Evolutionary conservation across 2,797 vertebrate genomes (phyloP).

Genomic region (Octomys mimax): DNA sequence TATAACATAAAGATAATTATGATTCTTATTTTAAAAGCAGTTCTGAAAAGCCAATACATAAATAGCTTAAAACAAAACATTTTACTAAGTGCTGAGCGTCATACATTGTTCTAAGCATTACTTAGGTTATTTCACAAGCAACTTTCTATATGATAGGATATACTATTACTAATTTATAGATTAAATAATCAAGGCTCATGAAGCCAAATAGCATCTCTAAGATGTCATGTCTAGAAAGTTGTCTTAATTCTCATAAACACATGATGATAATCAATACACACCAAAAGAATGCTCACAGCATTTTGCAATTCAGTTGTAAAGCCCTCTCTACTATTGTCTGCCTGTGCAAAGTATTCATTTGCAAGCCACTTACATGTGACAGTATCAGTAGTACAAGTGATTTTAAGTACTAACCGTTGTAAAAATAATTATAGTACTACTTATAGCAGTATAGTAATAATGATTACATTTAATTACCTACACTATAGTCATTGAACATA

Average conservation of each 20-base stretch:
- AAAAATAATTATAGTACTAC: not conserved
- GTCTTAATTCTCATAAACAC: not conserved
- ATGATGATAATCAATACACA: not conserved
- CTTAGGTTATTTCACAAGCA: constrained; percentile 24
- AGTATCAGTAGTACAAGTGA: not conserved
- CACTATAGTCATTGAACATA: not conserved
- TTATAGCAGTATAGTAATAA: not conserved
- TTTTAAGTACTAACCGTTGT: not conserved
- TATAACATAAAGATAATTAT: not conserved
- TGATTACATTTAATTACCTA: not conserved
- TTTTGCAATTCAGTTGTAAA: constrained; percentile 37
- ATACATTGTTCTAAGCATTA: not conserved
- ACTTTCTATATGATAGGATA: not conserved
- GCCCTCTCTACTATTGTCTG: not conserved
- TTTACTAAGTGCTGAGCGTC: not conserved
- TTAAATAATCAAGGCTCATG: not conserved
- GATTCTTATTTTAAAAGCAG: not conserved
- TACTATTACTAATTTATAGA: not conserved
- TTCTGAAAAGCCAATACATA: not conserved
- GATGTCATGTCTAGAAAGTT: constrained; percentile 9
- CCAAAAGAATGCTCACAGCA: not conserved
- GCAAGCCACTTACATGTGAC: not conserved
- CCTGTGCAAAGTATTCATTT: not conserved
- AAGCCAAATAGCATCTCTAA: constrained; percentile 8
- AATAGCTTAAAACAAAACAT: not conserved